phyloP scores from a whole-genome alignment of 2,888 invertebrate genomes.

The Ceratothoa steindachneri region DNA sequence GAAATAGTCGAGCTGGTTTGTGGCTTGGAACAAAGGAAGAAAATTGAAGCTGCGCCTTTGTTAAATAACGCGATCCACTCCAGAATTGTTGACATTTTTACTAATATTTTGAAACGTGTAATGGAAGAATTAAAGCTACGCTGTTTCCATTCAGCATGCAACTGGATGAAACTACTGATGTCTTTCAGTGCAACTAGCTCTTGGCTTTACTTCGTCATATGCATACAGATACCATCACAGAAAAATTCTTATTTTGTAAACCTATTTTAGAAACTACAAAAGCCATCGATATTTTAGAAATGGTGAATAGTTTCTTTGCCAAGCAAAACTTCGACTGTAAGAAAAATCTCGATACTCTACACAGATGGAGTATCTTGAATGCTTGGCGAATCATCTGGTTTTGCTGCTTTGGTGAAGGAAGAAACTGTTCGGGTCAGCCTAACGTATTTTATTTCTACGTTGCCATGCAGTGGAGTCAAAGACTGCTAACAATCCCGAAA shows the following conservation, averaged over 20 bases:
- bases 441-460: no score
- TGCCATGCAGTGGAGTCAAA: no score
- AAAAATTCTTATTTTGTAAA: constrained; percentile 31
- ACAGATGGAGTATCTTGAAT: no score
- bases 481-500: no score
- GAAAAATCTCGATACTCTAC: background rate
- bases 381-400: background rate
- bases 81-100: background rate
- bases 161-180: constrained; percentile 20
- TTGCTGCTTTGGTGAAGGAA: background rate
- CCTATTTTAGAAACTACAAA: no score
- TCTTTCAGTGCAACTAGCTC: constrained; percentile 13
- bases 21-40: background rate
- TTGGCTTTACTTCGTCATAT: constrained; percentile 17
- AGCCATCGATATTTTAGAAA: constrained; percentile 14
- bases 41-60: background rate
- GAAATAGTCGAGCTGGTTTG: background rate
- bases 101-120: background rate
- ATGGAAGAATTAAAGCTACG: background rate
- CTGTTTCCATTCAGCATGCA: constrained; percentile 11
- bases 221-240: constrained; percentile 14
- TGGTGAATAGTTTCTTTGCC: constrained; percentile 19
- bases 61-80: background rate
- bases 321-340: constrained; percentile 5
- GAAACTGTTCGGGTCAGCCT: background rate